A percentile compares a stretch with the other conserved stretches of the same genome.
Evolutionary conservation across 2,113 vertebrate species (phyloP).

Genomic region (Corvus cornix): DNA sequence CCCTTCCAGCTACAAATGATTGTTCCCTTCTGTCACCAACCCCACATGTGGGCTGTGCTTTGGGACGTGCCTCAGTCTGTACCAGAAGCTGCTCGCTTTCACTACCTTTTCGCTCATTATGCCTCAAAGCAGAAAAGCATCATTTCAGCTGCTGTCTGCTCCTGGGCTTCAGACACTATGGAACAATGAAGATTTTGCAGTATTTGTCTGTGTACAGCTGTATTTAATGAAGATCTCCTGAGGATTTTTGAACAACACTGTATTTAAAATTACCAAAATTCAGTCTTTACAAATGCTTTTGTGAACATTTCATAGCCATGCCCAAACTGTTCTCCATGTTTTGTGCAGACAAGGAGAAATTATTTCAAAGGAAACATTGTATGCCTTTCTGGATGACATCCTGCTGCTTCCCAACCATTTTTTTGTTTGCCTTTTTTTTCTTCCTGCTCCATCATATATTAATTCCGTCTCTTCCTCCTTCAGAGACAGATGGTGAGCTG

Average conservation of each 20-base stretch:
- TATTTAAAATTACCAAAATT: neutral
- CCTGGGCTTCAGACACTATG: neutral
- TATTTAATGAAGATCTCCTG: neutral
- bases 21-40: neutral
- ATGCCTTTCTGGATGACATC: neutral
- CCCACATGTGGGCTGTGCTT: neutral
- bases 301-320: neutral
- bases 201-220: neutral
- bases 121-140: neutral
- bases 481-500: conserved; percentile 61
- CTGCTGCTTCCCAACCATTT: conserved; percentile 14
- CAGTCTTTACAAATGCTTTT: neutral
- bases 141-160: neutral
- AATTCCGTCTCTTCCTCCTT: conserved; percentile 20
- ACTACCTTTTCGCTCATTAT: neutral
- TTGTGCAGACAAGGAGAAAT: neutral
- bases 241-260: neutral
- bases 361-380: conserved; percentile 11
- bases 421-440: neutral
- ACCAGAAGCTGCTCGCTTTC: neutral
- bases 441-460: neutral
- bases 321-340: neutral
- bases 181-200: neutral
- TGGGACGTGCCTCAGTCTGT: fast-evolving
- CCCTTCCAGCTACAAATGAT: neutral